Evolutionary conservation across 2,888 invertebrate genomes (phyloP).

Genomic region (Arge pagana): DNA sequence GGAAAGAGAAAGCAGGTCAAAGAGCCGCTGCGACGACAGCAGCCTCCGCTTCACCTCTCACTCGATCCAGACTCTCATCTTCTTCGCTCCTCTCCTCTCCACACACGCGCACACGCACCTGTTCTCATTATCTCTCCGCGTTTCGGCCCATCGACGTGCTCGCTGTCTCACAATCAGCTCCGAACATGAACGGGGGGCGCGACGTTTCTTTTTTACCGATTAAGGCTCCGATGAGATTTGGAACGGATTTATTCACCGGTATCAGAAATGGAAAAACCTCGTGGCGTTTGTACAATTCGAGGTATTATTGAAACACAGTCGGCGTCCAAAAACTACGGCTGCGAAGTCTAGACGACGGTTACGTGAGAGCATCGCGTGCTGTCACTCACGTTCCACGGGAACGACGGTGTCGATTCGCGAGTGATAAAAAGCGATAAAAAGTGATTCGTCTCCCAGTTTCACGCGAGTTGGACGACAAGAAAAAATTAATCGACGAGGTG

Average conservation of each 20-base stretch:
- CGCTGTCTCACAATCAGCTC: conserved; percentile 33
- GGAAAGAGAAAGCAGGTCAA: conserved; percentile 59
- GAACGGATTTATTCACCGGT: too few relatives aligned
- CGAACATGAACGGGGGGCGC: conserved; percentile 14
- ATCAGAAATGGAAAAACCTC: too few relatives aligned
- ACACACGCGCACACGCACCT: not conserved
- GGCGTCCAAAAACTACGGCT: too few relatives aligned
- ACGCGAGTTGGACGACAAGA: not conserved
- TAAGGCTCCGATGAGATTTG: too few relatives aligned
- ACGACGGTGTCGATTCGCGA: conserved; percentile 10
- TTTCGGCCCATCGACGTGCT: conserved; percentile 26
- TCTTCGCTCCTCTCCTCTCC: not conserved
- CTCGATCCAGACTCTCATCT: conserved; percentile 11
- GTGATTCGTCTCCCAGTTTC: not conserved
- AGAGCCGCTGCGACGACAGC: conserved; percentile 50
- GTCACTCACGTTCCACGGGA: conserved; percentile 15
- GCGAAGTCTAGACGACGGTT: not conserved
- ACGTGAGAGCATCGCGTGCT: conserved; percentile 5
- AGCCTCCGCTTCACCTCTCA: conserved; percentile 24
- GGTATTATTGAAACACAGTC: too few relatives aligned
- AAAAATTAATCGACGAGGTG: too few relatives aligned
- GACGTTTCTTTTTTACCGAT: too few relatives aligned
- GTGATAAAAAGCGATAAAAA: conserved; percentile 22
- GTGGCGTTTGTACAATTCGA: too few relatives aligned
- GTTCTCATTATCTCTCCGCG: conserved; percentile 21